These are phyloP conservation scores for Protobothrops flavoviridis DNA, from an alignment of 2,113 vertebrate genomes.

Conservation along the genomic window DNA sequence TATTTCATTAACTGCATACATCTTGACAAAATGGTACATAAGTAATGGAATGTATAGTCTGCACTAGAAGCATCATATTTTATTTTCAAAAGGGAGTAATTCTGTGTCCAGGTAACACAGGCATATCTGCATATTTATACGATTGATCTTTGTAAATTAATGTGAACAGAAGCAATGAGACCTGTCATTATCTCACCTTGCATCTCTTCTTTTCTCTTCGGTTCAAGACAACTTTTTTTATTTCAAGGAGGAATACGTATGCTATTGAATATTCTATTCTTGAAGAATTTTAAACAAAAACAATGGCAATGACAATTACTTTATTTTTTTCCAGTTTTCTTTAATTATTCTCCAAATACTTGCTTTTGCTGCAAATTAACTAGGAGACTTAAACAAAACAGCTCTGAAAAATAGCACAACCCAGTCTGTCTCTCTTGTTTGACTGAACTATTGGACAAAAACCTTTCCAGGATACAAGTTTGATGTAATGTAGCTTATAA, in stretches of 20 bases:
- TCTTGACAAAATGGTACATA: neutral
- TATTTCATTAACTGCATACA: neutral
- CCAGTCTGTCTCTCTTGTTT: neutral
- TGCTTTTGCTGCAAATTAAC: neutral
- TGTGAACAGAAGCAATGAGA: neutral
- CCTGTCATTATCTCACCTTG: neutral
- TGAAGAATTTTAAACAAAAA: slow-evolving; percentile 29
- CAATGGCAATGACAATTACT: slow-evolving; percentile 36
- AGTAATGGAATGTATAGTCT: neutral
- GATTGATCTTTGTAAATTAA: neutral
- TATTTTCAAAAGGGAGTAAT: neutral
- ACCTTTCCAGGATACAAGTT: neutral
- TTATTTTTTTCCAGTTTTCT: slow-evolving; percentile 31
- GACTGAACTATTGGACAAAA: neutral
- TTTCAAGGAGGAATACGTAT: slow-evolving; percentile 22
- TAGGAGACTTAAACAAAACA: slow-evolving; percentile 14
- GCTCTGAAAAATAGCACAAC: neutral
- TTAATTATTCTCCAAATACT: slow-evolving; percentile 19
- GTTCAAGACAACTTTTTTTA: neutral
- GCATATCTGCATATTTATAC: neutral
- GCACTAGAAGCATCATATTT: neutral
- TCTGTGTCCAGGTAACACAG: neutral
- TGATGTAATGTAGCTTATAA: neutral
- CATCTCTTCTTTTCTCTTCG: rapidly evolving
- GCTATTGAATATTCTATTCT: slow-evolving; percentile 49